A percentile compares a stretch with the other conserved stretches of the same genome.
Evolutionary conservation across 2,113 vertebrate species (phyloP).

Genomic region (Paedocypris sp.): DNA sequence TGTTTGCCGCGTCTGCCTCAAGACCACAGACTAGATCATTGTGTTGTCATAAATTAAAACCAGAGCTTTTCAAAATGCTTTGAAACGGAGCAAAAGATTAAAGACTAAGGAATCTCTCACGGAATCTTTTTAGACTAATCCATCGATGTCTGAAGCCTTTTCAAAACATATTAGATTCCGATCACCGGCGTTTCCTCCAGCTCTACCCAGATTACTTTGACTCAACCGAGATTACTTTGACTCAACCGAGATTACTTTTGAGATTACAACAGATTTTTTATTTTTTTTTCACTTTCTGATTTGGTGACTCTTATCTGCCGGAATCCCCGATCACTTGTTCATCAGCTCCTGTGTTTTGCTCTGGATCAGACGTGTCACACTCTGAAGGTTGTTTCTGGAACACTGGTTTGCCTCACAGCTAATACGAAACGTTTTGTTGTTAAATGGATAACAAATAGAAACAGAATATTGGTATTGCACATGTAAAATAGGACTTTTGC

Average conservation of each 20-base stretch:
- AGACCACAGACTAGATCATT: neutral
- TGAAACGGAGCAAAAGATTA: neutral
- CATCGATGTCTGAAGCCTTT: constrained; percentile 7
- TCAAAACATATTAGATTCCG: neutral
- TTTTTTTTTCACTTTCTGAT: too few species aligned
- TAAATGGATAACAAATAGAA: constrained; percentile 18
- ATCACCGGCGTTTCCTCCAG: neutral
- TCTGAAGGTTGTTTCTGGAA: neutral
- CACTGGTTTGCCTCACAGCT: constrained; percentile 14
- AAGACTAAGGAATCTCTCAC: too few species aligned
- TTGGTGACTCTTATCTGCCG: neutral
- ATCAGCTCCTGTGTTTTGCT: neutral
- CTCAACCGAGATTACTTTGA: too few species aligned
- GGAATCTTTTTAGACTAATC: neutral
- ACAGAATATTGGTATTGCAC: constrained; percentile 85
- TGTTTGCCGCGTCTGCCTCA: neutral
- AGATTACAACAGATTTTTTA: too few species aligned
- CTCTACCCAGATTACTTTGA: too few species aligned
- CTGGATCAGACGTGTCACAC: neutral
- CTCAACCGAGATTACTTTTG: too few species aligned
- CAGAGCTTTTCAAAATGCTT: neutral
- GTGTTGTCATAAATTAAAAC: constrained; percentile 7
- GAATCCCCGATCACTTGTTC: neutral
- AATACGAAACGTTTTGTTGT: constrained; percentile 7
- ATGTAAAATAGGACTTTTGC: constrained; percentile 97